phyloP scores from a whole-genome alignment of 2,797 vertebrate species.

The Benthosema pterotum region DNA sequence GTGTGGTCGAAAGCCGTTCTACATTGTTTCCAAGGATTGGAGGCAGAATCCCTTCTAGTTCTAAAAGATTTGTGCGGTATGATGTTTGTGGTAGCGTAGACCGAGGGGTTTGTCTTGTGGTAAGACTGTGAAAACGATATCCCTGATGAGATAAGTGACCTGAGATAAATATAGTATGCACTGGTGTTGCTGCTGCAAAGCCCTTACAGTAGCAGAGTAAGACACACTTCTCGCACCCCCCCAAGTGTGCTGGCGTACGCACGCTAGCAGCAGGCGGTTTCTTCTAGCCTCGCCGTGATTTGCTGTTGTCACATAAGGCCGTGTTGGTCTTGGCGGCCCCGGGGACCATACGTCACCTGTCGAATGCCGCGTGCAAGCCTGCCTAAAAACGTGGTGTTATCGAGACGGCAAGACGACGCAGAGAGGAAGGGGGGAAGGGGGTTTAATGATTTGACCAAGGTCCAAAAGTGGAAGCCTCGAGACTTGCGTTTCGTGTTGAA shows the following conservation, averaged over 20 bases:
- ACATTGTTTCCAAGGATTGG: conserved; percentile 19
- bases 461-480: conserved; percentile 60
- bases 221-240: conserved; percentile 11
- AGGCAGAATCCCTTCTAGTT: no score
- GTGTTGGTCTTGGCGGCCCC: conserved; percentile 51
- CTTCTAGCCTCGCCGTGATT: conserved; percentile 48
- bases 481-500: conserved; percentile 54
- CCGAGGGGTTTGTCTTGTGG: not conserved
- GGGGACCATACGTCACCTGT: conserved; percentile 26
- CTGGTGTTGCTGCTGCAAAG: not conserved
- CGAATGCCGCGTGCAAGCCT: conserved; percentile 33
- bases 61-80: no score
- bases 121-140: no score
- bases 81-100: no score
- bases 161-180: conserved; percentile 26
- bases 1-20: conserved; percentile 12
- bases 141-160: conserved; percentile 17
- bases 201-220: conserved; percentile 42
- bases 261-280: not conserved
- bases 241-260: not conserved
- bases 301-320: conserved; percentile 50
- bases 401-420: conserved; percentile 28
- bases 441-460: conserved; percentile 47
- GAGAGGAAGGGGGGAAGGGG: no score
- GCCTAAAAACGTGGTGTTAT: conserved; percentile 13